Conservation (phyloP, 2,888 invertebrate genomes). For the Caenorhabditis sp. region DNA sequence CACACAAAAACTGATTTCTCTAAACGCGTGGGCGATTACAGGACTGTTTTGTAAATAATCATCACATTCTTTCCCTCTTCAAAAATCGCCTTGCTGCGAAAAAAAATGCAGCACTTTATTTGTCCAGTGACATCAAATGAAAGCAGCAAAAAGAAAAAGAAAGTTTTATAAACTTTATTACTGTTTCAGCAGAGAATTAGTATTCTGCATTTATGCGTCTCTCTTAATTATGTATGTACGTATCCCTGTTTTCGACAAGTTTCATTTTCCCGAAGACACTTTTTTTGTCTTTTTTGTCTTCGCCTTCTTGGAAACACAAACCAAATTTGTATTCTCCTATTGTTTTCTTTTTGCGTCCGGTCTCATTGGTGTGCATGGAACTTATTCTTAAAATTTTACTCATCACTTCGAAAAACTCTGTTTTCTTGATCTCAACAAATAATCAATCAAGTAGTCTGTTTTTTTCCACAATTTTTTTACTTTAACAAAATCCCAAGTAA, state of each 20-base stretch:
- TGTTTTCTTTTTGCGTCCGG: background rate
- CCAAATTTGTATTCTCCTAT: conserved; percentile 5
- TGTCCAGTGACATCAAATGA: background rate
- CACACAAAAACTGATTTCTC: too few relatives aligned
- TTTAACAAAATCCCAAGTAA: conserved; percentile 16
- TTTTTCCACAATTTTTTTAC: background rate
- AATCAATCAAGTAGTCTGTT: background rate
- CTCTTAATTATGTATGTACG: background rate
- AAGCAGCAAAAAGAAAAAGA: background rate
- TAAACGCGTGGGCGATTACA: background rate
- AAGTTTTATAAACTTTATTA: background rate
- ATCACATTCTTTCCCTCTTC: background rate
- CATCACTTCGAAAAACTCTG: background rate
- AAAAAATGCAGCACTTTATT: background rate
- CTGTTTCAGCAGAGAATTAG: background rate
- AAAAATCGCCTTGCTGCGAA: background rate
- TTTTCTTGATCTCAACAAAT: conserved; percentile 4
- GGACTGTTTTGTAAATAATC: background rate
- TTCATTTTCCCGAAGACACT: conserved; percentile 13
- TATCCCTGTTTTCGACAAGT: conserved; percentile 6
- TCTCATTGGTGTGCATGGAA: background rate
- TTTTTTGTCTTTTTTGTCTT: conserved; percentile 4
- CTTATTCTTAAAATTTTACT: background rate
- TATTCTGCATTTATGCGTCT: background rate
- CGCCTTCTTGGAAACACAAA: background rate